Conservation (phyloP, 2,113 vertebrate genomes). For the Corvus moneduloides region DNA sequence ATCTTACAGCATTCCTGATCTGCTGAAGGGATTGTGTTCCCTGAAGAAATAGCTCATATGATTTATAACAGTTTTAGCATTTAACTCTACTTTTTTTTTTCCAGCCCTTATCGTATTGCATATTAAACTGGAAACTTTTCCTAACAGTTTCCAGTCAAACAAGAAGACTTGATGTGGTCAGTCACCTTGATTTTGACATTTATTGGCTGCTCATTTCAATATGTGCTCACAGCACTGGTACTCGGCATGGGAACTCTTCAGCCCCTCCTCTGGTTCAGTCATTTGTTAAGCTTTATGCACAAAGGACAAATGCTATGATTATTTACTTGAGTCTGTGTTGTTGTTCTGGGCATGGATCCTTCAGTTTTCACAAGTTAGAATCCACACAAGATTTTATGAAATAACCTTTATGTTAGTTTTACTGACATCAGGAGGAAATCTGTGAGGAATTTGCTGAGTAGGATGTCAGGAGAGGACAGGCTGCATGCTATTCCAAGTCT, state of each 20-base stretch:
- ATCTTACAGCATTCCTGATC: not conserved
- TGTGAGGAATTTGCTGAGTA: slow-evolving; percentile 60
- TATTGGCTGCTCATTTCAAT: not conserved
- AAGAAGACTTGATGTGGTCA: not conserved
- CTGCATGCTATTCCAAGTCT: not conserved
- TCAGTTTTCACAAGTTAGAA: slow-evolving; percentile 35
- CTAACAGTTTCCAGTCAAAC: not conserved
- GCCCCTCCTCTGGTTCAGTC: not conserved
- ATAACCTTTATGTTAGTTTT: slow-evolving; percentile 33
- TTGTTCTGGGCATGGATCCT: slow-evolving; percentile 19
- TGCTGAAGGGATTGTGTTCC: not conserved
- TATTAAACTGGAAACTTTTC: not conserved
- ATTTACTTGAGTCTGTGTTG: slow-evolving; percentile 22
- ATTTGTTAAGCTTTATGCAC: not conserved
- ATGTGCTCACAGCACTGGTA: slow-evolving; percentile 1
- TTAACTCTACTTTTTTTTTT: not conserved
- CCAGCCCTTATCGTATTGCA: not conserved
- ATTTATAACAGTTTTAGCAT: not conserved
- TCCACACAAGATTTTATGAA: slow-evolving; percentile 24
- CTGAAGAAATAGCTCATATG: not conserved
- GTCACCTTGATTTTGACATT: not conserved
- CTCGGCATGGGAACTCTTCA: not conserved
- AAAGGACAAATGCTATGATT: not conserved
- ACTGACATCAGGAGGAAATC: slow-evolving; percentile 35
- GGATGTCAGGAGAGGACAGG: slow-evolving; percentile 54